A percentile compares a stretch with the other conserved stretches of the same genome.
Evolutionary conservation across 2,888 invertebrate species (phyloP).

Genomic region (Synanthedon tipuliformis): DNA sequence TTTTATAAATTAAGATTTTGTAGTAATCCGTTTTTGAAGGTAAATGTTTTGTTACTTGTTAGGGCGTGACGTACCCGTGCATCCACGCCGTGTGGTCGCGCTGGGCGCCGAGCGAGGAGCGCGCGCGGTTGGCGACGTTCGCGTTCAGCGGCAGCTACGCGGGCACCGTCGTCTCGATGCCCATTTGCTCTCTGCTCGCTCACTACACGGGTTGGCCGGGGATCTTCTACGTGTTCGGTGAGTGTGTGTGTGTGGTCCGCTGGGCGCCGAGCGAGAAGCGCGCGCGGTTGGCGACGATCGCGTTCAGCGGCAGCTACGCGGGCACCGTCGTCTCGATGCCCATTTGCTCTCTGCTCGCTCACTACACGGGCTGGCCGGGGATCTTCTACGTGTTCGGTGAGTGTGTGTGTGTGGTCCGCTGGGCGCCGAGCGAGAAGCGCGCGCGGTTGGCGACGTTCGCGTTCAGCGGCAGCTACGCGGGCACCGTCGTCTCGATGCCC

Average conservation of each 20-base stretch:
- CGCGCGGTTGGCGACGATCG: slow-evolving; percentile 82
- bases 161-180: slow-evolving; percentile 87
- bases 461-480: slow-evolving; percentile 87
- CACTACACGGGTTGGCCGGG: slow-evolving; percentile 82
- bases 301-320: slow-evolving; percentile 87
- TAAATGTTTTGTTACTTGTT: slow-evolving; percentile 1
- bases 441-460: slow-evolving; percentile 84
- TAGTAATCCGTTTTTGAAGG: no score
- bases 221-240: slow-evolving; percentile 86
- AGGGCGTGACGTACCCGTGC: slow-evolving; percentile 83
- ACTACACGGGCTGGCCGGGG: slow-evolving; percentile 81
- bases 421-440: slow-evolving; percentile 85
- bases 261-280: slow-evolving; percentile 87
- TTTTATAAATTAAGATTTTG: neutral
- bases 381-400: slow-evolving; percentile 87
- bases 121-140: slow-evolving; percentile 82
- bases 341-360: slow-evolving; percentile 78
- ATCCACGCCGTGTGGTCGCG: slow-evolving; percentile 87
- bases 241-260: slow-evolving; percentile 87
- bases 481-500: slow-evolving; percentile 87
- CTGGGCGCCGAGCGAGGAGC: slow-evolving; percentile 85
- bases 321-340: slow-evolving; percentile 89
- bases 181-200: slow-evolving; percentile 79
- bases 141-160: slow-evolving; percentile 89
- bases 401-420: slow-evolving; percentile 88